These are phyloP conservation scores for Campylomormyrus numenius DNA, from an alignment of 2,113 vertebrate species.

Conservation along the genomic window DNA sequence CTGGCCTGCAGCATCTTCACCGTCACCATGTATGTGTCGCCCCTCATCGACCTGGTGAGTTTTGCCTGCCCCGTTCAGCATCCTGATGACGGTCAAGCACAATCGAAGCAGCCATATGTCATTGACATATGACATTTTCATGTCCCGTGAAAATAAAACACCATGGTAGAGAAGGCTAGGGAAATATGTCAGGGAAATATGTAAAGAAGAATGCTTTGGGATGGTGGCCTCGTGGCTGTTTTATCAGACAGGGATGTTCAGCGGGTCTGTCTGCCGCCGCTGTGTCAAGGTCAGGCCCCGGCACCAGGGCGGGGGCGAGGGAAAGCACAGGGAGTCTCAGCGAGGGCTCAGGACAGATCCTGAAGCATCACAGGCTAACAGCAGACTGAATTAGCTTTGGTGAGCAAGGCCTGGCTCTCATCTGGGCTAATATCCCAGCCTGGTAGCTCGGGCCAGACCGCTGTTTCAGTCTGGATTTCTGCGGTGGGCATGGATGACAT, in stretches of 20 bases:
- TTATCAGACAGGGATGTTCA: background rate
- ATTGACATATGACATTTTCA: background rate
- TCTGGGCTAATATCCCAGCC: background rate
- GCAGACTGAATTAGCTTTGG: background rate
- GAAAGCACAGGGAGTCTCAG: background rate
- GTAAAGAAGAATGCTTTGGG: background rate
- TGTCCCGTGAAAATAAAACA: background rate
- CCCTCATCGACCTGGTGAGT: constrained; percentile 75
- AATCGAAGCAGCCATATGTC: background rate
- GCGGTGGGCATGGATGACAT: background rate
- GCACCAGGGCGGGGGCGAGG: background rate
- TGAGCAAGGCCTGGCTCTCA: background rate
- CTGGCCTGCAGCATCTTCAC: constrained; percentile 84
- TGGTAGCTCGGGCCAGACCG: background rate
- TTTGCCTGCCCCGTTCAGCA: background rate
- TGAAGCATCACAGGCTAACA: background rate
- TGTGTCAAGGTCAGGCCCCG: background rate
- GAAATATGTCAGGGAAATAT: background rate
- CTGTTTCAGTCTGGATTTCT: background rate
- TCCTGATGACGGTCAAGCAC: background rate
- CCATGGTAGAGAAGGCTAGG: background rate
- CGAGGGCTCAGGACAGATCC: background rate
- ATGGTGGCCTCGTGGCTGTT: background rate
- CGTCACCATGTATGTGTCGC: constrained; percentile 89
- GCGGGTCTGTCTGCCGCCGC: background rate